Evolutionary conservation across 1,140 invertebrate species (phyloP).

Genomic region (Radopholus similis): DNA sequence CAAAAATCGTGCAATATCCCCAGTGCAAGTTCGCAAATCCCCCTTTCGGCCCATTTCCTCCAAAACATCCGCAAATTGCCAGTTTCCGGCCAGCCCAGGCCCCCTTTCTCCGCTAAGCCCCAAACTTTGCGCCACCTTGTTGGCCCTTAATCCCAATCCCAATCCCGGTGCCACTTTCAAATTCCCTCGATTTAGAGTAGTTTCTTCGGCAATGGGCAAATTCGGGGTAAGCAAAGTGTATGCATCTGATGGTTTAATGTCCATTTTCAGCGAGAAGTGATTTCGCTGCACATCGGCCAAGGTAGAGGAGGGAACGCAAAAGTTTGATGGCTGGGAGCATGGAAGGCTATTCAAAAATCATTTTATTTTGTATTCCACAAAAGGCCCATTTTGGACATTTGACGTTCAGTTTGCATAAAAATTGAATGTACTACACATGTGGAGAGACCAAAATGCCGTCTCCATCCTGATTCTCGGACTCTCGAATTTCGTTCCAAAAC

Average conservation of each 20-base stretch:
- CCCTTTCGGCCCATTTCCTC: neutral
- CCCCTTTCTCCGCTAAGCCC: neutral
- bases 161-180: neutral
- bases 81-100: neutral
- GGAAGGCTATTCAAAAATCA: too few relatives aligned
- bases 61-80: neutral
- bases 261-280: slow-evolving; percentile 62
- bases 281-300: slow-evolving; percentile 64
- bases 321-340: too few relatives aligned
- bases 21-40: neutral
- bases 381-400: neutral
- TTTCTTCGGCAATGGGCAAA: neutral
- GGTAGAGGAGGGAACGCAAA: too few relatives aligned
- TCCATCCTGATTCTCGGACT: too few relatives aligned
- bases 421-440: too few relatives aligned
- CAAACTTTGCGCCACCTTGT: neutral
- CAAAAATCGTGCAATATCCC: neutral
- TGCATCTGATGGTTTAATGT: neutral
- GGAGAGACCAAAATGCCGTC: too few relatives aligned
- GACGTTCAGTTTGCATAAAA: too few relatives aligned
- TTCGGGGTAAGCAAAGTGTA: neutral
- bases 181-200: neutral
- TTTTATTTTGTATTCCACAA: too few relatives aligned
- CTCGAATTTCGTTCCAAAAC: too few relatives aligned
- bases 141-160: neutral